Evolutionary conservation across 1,140 invertebrate species (phyloP).

Genomic region (Parapsyche elsis): DNA sequence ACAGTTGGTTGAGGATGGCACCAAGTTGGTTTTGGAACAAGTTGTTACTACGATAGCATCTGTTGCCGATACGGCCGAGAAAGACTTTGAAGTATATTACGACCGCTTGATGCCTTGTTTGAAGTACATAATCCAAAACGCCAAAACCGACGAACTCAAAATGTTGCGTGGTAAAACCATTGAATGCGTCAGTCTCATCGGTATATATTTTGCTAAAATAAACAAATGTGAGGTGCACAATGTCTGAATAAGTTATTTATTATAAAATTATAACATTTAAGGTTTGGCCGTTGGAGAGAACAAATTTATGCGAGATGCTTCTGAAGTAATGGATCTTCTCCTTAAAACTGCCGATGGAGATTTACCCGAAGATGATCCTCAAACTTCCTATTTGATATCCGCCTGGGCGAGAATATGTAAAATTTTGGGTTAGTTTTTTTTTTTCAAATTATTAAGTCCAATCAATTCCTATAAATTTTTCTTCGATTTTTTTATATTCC

Average conservation of each 20-base stretch:
- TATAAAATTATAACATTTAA: constrained; percentile 54
- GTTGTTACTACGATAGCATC: constrained; percentile 98
- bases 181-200: constrained; percentile 98
- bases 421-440: constrained; percentile 79
- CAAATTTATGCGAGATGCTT: constrained; percentile 94
- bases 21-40: constrained; percentile 97
- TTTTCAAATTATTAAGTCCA: too few relatives aligned
- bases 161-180: constrained; percentile 95
- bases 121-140: constrained; percentile 97
- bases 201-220: constrained; percentile 63
- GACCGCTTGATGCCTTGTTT: constrained; percentile 94
- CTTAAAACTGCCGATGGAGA: constrained; percentile 88
- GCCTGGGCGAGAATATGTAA: constrained; percentile 99
- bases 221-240: not conserved
- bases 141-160: constrained; percentile 86
- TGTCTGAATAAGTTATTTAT: not conserved
- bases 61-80: constrained; percentile 98
- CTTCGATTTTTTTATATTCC: not conserved
- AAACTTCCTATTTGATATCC: constrained; percentile 97
- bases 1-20: constrained; percentile 89
- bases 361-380: constrained; percentile 94
- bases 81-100: constrained; percentile 90
- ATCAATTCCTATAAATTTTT: not conserved
- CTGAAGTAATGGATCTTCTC: constrained; percentile 96
- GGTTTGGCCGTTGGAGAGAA: constrained; percentile 94